Evolutionary conservation across 2,888 invertebrate genomes (phyloP).

Genomic region (Zhengitettix transpicula): DNA sequence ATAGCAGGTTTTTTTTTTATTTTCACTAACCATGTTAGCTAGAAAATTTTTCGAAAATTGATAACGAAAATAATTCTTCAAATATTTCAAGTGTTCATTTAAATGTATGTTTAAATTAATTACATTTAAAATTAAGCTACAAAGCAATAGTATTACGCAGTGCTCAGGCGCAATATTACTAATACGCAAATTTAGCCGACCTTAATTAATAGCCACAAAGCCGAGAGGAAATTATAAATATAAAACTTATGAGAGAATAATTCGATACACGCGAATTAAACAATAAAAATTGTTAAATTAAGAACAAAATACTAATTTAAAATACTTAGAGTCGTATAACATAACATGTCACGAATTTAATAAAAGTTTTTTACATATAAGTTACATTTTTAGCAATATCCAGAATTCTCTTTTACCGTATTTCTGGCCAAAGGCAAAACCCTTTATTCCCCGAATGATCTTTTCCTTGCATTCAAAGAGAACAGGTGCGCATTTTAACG

Average conservation of each 20-base stretch:
- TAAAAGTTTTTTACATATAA: no score
- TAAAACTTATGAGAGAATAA: no score
- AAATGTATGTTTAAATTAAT: background rate
- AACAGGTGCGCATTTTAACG: background rate
- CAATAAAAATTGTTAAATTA: background rate
- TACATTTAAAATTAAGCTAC: background rate
- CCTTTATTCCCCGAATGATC: background rate
- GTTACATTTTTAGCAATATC: no score
- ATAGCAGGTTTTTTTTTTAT: background rate
- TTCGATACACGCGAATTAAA: background rate
- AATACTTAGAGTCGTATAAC: background rate
- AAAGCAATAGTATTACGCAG: background rate
- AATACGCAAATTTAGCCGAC: no score
- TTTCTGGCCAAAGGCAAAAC: background rate
- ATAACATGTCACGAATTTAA: background rate
- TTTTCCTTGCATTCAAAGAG: background rate
- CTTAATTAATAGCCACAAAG: background rate
- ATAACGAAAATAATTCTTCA: no score
- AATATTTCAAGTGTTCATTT: no score
- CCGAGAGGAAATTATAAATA: background rate
- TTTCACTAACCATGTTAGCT: background rate
- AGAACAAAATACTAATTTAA: background rate
- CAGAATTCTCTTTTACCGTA: no score
- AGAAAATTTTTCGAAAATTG: background rate
- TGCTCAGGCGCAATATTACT: no score